Base-by-base conservation (phyloP, 2,888 invertebrate species). In the Tetrapedia diversipes region DNA sequence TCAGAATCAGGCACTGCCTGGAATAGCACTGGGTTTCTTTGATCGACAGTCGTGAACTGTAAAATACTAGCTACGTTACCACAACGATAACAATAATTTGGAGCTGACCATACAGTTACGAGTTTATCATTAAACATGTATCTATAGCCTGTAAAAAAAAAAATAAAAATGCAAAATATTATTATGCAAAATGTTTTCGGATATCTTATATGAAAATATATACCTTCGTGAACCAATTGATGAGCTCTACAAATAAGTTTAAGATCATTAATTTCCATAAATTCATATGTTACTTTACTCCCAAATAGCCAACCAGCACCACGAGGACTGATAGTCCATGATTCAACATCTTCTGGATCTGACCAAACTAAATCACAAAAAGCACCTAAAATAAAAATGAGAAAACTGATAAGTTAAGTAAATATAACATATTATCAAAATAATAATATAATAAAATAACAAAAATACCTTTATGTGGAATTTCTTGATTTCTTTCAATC, bases 281-380 rank as follows among this genome's bases (percentile, higher is more conserved):
- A 99, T 92, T 97, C 95, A 90, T 98, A 96, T 53, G 98, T 98
- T 56, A 99, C 98, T 92, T 95, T 95, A 85, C 97, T 95, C 39
- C 99, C 99, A 92, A 99, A 99, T 59, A 99, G 92, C 97, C 98
- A 99, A 16, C 99, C 99, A 65, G 99, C 99, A 41, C 99, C 99
- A 85, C 99, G 94, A 0, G 99, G 98, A 93, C 98, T 98, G 66
- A 97, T 95, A 47, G 96, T 94, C 98, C 99, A 99, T 86, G 95
- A 95, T 78, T 98, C 97, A 68, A 98, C 96, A 89, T 99, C 98
- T 89, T 99, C 99, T 39, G 99, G 99, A 93, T 99, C 99, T 4
- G 99, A 99, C 99, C 99, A 99, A 63, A 99, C 96, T 84, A 99
- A 94, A 94, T 99, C 99, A 94, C 99, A 99, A 92, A 99, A 98